Conservation (phyloP, 2,888 invertebrate species). For the Patella caerulea region DNA sequence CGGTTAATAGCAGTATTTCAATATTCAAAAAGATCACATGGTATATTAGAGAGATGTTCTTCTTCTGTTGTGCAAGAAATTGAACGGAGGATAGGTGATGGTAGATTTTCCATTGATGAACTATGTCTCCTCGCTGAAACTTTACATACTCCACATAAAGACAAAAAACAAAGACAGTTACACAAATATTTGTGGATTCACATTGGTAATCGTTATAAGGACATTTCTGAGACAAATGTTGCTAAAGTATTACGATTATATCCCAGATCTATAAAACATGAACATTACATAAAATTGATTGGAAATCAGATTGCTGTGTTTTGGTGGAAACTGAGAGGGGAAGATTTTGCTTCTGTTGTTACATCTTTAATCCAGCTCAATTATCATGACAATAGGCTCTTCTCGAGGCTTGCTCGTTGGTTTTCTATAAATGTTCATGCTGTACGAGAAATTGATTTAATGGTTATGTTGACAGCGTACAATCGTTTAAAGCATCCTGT, state of each 20-base stretch:
- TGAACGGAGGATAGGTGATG: slow-evolving; percentile 77
- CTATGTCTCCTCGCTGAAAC: slow-evolving; percentile 77
- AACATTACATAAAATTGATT: slow-evolving; percentile 75
- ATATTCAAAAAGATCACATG: slow-evolving; percentile 43
- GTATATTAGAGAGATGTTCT: slow-evolving; percentile 37
- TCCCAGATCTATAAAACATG: slow-evolving; percentile 74
- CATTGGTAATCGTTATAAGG: slow-evolving; percentile 75
- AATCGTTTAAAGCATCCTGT: slow-evolving; percentile 68
- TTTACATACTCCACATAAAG: slow-evolving; percentile 74
- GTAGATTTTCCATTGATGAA: slow-evolving; percentile 76
- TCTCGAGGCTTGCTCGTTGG: slow-evolving; percentile 75
- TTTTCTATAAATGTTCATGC: slow-evolving; percentile 77
- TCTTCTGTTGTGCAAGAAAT: slow-evolving; percentile 77
- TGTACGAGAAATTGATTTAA: slow-evolving; percentile 75
- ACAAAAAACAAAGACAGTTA: slow-evolving; percentile 71
- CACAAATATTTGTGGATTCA: slow-evolving; percentile 81
- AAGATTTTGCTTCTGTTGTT: slow-evolving; percentile 61
- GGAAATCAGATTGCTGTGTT: slow-evolving; percentile 76
- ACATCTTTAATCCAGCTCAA: slow-evolving; percentile 48
- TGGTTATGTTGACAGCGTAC: slow-evolving; percentile 74
- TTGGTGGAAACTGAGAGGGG: slow-evolving; percentile 74
- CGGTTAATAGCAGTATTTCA: slow-evolving; percentile 44
- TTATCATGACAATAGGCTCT: slow-evolving; percentile 46
- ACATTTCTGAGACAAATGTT: slow-evolving; percentile 77
- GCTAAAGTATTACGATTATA: slow-evolving; percentile 76